These are phyloP conservation scores for Penaeus chinensis DNA, from an alignment of 1,140 invertebrate genomes.

Conservation along the genomic window DNA sequence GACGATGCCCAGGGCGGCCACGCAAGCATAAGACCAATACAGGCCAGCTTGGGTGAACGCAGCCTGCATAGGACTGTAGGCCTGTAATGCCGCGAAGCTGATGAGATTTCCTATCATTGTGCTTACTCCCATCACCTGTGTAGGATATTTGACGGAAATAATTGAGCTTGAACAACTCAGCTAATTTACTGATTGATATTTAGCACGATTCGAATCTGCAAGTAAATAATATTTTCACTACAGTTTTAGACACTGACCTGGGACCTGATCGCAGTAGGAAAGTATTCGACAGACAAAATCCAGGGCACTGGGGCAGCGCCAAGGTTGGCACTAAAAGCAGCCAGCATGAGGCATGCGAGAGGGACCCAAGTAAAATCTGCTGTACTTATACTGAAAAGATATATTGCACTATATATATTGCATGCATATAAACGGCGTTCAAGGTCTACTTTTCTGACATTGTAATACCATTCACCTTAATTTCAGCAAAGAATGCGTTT, in stretches of 20 bases:
- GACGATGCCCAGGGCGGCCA: constrained; percentile 6
- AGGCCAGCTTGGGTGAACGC: constrained; percentile 22
- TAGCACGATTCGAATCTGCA: neutral
- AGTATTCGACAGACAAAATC: constrained; percentile 21
- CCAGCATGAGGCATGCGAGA: neutral
- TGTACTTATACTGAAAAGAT: too few relatives aligned
- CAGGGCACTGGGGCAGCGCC: constrained; percentile 15
- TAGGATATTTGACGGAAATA: neutral
- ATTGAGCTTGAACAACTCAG: neutral
- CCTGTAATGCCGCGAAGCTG: neutral
- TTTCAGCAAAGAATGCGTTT: too few relatives aligned
- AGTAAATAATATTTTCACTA: too few relatives aligned
- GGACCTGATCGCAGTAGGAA: constrained; percentile 15
- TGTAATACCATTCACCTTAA: too few relatives aligned
- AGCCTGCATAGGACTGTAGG: constrained; percentile 27
- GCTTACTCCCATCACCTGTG: constrained; percentile 23
- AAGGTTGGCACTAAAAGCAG: neutral
- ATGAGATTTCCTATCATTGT: neutral
- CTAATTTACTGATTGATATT: neutral
- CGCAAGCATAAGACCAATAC: constrained; percentile 16
- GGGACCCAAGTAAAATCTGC: neutral
- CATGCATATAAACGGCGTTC: too few relatives aligned
- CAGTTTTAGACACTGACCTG: constrained; percentile 1
- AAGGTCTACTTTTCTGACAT: too few relatives aligned
- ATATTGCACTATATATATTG: too few relatives aligned